These are phyloP conservation scores for Acanthacorydalis orientalis DNA, from an alignment of 2,888 invertebrate genomes.

Conservation along the genomic window DNA sequence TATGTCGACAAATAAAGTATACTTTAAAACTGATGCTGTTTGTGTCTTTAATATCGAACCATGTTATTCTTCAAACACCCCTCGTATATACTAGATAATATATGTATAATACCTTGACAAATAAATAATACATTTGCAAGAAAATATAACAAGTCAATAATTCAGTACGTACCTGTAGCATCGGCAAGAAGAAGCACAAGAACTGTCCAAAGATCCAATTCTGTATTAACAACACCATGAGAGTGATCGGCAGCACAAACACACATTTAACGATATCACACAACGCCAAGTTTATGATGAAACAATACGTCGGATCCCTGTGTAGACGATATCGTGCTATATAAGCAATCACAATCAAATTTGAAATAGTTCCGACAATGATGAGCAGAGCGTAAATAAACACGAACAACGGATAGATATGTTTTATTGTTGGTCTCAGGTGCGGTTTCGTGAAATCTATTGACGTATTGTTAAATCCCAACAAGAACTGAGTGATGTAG, in stretches of 20 bases:
- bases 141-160: too few relatives aligned
- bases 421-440: constrained; percentile 35
- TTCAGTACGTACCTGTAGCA: constrained; percentile 41
- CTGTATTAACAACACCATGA: constrained; percentile 47
- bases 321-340: constrained; percentile 34
- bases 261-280: constrained; percentile 49
- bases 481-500: constrained; percentile 21
- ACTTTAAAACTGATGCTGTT: too few relatives aligned
- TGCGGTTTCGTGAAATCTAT: constrained; percentile 40
- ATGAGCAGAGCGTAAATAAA: constrained; percentile 42
- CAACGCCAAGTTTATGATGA: constrained; percentile 46
- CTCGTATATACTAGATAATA: too few relatives aligned
- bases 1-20: too few relatives aligned
- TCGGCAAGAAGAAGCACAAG: constrained; percentile 52
- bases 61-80: too few relatives aligned
- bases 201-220: constrained; percentile 60
- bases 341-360: constrained; percentile 38
- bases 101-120: too few relatives aligned
- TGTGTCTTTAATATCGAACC: too few relatives aligned
- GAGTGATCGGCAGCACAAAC: constrained; percentile 47
- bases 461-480: constrained; percentile 21
- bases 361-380: constrained; percentile 35
- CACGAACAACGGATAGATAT: constrained; percentile 42
- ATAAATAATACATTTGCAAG: too few relatives aligned
- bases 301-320: constrained; percentile 45